Evolutionary conservation across 1,140 invertebrate species (phyloP).

Genomic region (Danaus plexippus): DNA sequence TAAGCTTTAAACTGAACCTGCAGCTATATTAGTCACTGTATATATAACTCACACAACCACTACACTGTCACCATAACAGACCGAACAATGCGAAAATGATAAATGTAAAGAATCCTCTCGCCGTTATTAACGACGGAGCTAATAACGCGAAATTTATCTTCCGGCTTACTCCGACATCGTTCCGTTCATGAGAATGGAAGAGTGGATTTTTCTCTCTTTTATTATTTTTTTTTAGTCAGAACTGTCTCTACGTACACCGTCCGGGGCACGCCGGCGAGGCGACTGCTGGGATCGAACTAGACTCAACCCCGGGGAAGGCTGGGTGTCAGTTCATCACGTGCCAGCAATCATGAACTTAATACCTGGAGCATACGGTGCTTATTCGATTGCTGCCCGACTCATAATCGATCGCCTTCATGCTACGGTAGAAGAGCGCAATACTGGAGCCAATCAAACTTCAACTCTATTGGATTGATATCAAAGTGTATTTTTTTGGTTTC

Average conservation of each 20-base stretch:
- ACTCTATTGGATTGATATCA: slow-evolving; percentile 19
- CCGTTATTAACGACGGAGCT: slow-evolving; percentile 57
- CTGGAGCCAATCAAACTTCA: slow-evolving; percentile 19
- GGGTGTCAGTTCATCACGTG: slow-evolving; percentile 41
- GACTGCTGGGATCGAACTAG: slow-evolving; percentile 64
- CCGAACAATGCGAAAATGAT: slow-evolving; percentile 7
- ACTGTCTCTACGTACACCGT: slow-evolving; percentile 38
- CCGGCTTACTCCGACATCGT: slow-evolving; percentile 34
- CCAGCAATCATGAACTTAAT: slow-evolving; percentile 24
- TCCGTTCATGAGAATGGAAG: slow-evolving; percentile 56
- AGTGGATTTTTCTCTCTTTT: slow-evolving; percentile 45
- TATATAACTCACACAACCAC: slow-evolving; percentile 18
- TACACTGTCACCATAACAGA: slow-evolving; percentile 27
- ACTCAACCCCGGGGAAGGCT: slow-evolving; percentile 61
- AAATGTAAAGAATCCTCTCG: slow-evolving; percentile 34
- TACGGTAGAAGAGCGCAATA: slow-evolving; percentile 23
- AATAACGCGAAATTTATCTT: slow-evolving; percentile 56
- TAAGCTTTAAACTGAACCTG: slow-evolving; percentile 57
- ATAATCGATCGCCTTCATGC: slow-evolving; percentile 31
- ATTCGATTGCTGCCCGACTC: slow-evolving; percentile 20
- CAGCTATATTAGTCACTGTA: slow-evolving; percentile 16
- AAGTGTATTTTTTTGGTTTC: slow-evolving; percentile 22
- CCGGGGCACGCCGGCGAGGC: slow-evolving; percentile 59
- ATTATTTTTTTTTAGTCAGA: slow-evolving; percentile 27
- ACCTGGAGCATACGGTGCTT: slow-evolving; percentile 25